Evolutionary conservation across 2,113 vertebrate genomes (phyloP).

Genomic region (Ivindomyrus marchei): DNA sequence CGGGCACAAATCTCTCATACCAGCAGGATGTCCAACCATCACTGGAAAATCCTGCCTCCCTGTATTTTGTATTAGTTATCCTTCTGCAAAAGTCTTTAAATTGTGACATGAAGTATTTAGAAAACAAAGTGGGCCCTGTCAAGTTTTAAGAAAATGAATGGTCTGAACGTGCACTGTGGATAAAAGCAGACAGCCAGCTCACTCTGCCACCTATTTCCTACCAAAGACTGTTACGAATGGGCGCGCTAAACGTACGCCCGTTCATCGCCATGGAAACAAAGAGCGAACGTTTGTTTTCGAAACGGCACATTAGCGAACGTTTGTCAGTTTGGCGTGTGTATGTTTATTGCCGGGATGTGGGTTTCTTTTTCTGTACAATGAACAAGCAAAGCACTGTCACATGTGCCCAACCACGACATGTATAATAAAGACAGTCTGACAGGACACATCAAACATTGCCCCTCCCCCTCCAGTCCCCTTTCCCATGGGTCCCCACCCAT

Average conservation of each 20-base stretch:
- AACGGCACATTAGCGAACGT: constrained; percentile 19
- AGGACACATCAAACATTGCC: neutral
- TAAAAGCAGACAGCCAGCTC: neutral
- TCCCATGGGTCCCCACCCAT: neutral
- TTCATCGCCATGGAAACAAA: constrained; percentile 37
- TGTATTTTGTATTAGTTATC: constrained; percentile 42
- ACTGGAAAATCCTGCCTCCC: constrained; percentile 36
- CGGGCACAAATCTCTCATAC: neutral
- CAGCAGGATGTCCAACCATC: constrained; percentile 16
- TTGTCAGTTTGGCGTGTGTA: neutral
- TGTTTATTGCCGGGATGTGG: constrained; percentile 26
- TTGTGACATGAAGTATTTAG: constrained; percentile 57
- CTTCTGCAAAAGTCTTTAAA: constrained; percentile 53
- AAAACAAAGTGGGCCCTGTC: constrained; percentile 47
- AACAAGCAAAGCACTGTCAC: constrained; percentile 29
- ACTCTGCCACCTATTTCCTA: neutral
- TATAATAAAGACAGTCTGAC: neutral
- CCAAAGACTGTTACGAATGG: constrained; percentile 5
- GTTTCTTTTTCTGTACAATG: constrained; percentile 7
- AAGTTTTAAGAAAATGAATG: constrained; percentile 40
- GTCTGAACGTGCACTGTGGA: constrained; percentile 2
- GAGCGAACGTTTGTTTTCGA: neutral
- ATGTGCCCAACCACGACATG: neutral
- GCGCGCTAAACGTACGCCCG: neutral
- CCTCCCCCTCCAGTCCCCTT: neutral